Evolutionary conservation across 1,140 invertebrate genomes (phyloP).

Genomic region (Lepidotrigona ventralis): DNA sequence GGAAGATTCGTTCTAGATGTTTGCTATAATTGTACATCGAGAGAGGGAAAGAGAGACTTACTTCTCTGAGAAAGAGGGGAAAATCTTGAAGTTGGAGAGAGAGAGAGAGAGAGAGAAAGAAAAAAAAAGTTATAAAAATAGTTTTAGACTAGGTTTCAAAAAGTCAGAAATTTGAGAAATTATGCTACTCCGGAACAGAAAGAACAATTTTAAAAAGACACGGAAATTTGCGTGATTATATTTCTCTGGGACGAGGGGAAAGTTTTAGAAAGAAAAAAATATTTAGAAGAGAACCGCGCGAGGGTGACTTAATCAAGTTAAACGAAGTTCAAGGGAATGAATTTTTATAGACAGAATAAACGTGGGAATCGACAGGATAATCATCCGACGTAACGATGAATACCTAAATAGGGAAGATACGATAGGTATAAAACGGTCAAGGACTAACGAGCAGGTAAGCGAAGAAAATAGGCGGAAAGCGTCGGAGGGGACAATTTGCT

Average conservation of each 20-base stretch:
- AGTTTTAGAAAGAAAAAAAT: too few relatives aligned
- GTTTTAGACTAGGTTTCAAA: too few relatives aligned
- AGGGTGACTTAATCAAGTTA: neutral
- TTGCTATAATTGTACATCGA: neutral
- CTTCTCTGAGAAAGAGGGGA: neutral
- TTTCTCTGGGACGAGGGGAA: too few relatives aligned
- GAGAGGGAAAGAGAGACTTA: neutral
- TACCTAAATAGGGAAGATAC: conserved; percentile 52
- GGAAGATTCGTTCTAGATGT: neutral
- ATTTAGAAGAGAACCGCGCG: too few relatives aligned
- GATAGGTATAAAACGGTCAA: conserved; percentile 58
- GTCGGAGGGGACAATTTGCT: conserved; percentile 33
- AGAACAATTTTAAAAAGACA: too few relatives aligned
- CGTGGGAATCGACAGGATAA: conserved; percentile 22
- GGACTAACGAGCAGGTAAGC: conserved; percentile 58
- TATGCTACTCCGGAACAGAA: too few relatives aligned
- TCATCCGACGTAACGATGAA: conserved; percentile 33
- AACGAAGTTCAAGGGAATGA: neutral
- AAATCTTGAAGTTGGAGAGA: too few relatives aligned
- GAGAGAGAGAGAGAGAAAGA: too few relatives aligned
- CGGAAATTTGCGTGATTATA: too few relatives aligned
- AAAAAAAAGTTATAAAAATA: too few relatives aligned
- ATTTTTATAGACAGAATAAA: neutral
- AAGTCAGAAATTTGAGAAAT: too few relatives aligned
- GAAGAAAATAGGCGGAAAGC: conserved; percentile 54